Evolutionary conservation across 2,888 invertebrate species (phyloP), one percentile per base, ranked within the genome.

Genomic region (Heteromurus nitidus): DNA sequence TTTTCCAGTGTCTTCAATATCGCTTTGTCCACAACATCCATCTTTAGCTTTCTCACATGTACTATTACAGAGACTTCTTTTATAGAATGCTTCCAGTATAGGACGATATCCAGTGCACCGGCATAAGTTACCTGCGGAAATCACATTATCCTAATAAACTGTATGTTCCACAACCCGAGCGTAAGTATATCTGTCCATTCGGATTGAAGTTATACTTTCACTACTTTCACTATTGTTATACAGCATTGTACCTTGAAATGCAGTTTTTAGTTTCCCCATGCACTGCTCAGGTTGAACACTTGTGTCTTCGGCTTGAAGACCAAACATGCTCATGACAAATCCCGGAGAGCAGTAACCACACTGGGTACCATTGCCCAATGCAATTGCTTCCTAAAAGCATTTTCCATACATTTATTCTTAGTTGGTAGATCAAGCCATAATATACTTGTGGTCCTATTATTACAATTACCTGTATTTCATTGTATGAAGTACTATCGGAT

Each of bases 291-390:
- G 97, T 90, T 0, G 96, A 91, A 88, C 97, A 97, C 96, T 31
- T 97, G 96, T 0, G 97, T 96, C 98, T 98, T 98, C 0, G 97
- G 95, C 84, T 74, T 70, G 60, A 5, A 77, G 11, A 9, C 76
- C 76, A 36, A 75, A 69, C 30, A 73, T 70, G 42, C 70, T 44
- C 68, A 82, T 82, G 18, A 82, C 76, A 50, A 84, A 98, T 30
- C 98, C 98, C 0, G 97, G 97, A 0, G 97, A 97, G 88, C 97
- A 97, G 89, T 96, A 97, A 0, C 97, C 97, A 88, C 97, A 98
- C 89, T 98, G 97, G 0, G 96, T 95, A 0, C 97, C 98, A 88
- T 97, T 96, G 0, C 95, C 92, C 90, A 95, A 94, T 0, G 96
- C 96, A 84, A 97, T 92, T 85, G 96, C 91, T 88, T 96, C 95